Percentiles rank a stretch among this genome's conserved stretches.
phyloP scores from a whole-genome alignment of 2,113 vertebrate genomes.

The Phyllopteryx taeniolatus region DNA sequence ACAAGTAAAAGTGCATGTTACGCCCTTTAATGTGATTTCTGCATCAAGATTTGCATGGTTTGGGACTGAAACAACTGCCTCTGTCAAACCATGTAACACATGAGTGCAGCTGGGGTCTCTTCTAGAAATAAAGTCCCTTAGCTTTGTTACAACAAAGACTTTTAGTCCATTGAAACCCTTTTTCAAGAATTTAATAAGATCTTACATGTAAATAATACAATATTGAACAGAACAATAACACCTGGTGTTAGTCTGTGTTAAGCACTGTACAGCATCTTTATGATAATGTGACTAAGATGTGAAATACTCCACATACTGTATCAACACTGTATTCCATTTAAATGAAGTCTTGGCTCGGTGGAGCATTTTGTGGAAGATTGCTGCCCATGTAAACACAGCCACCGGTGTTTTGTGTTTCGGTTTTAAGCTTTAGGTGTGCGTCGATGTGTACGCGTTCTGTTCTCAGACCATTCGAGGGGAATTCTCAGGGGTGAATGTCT shows the following conservation, averaged over 20 bases:
- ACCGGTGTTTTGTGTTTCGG: conserved; percentile 20
- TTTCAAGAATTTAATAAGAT: not conserved
- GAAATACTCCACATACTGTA: not conserved
- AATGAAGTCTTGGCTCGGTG: not conserved
- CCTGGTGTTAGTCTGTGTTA: not conserved
- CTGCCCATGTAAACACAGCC: conserved; percentile 1
- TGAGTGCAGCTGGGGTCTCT: not conserved
- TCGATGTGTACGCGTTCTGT: not conserved
- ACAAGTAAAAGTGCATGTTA: not conserved
- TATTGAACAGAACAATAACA: not conserved
- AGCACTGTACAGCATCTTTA: not conserved
- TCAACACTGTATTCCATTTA: not conserved
- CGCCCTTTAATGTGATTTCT: not conserved
- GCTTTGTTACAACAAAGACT: not conserved
- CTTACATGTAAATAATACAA: not conserved
- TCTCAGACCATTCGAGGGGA: conserved; percentile 5
- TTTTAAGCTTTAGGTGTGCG: not conserved
- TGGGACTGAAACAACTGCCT: not conserved
- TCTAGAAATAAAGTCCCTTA: not conserved
- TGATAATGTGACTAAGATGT: not conserved
- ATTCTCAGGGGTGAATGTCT: conserved; percentile 13
- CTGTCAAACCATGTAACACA: not conserved
- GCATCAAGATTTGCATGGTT: not conserved
- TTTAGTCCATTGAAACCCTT: not conserved
- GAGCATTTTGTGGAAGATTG: not conserved